phyloP scores from a whole-genome alignment of 2,113 vertebrate species.

The Cromileptes altivelis region DNA sequence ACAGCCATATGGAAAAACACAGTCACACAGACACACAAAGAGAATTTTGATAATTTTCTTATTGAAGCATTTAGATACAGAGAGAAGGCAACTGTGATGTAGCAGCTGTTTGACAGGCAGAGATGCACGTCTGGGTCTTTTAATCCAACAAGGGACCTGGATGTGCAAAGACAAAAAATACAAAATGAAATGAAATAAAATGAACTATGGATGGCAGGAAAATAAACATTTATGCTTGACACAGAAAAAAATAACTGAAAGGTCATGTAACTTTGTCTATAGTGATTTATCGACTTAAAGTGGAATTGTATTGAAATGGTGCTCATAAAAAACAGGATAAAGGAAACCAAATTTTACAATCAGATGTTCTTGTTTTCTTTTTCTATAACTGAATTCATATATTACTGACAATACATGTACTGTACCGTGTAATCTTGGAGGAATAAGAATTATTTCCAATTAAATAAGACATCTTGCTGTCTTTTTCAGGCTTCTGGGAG shows the following conservation, averaged over 20 bases:
- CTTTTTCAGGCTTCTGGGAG: background rate
- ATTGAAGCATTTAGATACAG: background rate
- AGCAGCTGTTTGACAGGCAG: background rate
- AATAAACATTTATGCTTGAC: background rate
- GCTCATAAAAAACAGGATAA: background rate
- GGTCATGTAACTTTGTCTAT: background rate
- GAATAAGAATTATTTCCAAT: background rate
- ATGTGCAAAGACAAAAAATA: background rate
- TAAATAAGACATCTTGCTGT: background rate
- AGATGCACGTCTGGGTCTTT: background rate
- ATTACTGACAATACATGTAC: background rate
- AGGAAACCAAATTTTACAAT: too few species aligned
- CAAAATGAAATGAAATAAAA: background rate
- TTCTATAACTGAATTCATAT: background rate
- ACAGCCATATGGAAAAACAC: background rate
- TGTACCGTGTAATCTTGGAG: background rate
- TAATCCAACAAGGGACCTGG: background rate
- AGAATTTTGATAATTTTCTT: too few species aligned
- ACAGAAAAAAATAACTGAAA: background rate
- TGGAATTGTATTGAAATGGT: background rate
- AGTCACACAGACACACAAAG: background rate
- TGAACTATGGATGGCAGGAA: background rate
- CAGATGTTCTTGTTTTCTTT: background rate
- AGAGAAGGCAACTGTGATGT: background rate
- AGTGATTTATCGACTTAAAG: background rate